Conservation (phyloP, 2,113 vertebrate genomes). For the Trogon melanurus region DNA sequence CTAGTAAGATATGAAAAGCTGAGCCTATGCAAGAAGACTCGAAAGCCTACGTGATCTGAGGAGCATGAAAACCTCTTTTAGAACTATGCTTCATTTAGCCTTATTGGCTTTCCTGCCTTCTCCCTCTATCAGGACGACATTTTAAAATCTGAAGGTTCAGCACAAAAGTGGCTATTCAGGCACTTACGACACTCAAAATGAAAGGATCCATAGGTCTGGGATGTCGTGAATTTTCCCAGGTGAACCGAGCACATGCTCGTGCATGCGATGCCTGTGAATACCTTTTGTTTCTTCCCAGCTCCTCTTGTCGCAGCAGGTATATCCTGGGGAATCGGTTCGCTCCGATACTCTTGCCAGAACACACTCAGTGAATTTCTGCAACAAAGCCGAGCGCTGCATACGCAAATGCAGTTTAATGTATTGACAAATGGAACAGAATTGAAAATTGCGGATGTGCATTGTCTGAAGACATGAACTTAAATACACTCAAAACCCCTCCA, state of each 20-base stretch:
- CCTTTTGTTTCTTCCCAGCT: not conserved
- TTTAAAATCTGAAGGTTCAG: not conserved
- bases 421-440: not conserved
- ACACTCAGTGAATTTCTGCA: not conserved
- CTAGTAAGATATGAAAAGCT: not conserved
- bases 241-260: not conserved
- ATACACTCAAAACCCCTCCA: not conserved
- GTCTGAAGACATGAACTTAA: not conserved
- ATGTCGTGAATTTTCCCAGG: not conserved
- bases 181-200: fast-evolving
- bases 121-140: not conserved
- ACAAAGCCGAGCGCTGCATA: not conserved
- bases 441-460: not conserved
- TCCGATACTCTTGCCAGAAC: not conserved
- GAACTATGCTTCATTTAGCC: not conserved
- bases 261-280: not conserved
- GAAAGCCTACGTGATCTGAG: not conserved
- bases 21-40: not conserved
- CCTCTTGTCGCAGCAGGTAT: not conserved
- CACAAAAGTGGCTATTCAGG: not conserved
- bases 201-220: not conserved
- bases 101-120: not conserved
- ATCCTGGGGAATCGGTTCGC: not conserved
- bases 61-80: not conserved
- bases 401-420: not conserved